phyloP scores from a whole-genome alignment of 2,113 vertebrate species.

The Phalacrocorax aristotelis region DNA sequence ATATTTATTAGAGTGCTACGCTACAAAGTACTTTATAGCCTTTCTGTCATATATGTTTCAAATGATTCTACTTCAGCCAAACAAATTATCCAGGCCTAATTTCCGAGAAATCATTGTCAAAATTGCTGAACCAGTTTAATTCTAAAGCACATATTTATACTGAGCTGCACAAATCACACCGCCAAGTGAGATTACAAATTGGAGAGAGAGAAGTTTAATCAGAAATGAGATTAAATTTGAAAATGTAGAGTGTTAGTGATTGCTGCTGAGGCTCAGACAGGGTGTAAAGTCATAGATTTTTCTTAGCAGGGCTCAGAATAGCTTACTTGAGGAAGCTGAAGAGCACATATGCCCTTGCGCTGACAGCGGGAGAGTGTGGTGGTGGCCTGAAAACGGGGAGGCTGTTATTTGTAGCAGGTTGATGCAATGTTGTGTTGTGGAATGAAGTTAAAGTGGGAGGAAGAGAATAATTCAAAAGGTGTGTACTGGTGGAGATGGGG shows the following conservation, averaged over 20 bases:
- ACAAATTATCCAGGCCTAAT: constrained; percentile 71
- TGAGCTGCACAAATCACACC: constrained; percentile 48
- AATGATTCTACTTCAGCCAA: constrained; percentile 61
- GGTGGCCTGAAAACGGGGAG: neutral
- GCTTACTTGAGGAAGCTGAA: neutral
- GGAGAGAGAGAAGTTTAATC: constrained; percentile 66
- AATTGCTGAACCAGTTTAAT: constrained; percentile 74
- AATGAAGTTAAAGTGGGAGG: neutral
- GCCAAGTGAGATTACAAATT: constrained; percentile 47
- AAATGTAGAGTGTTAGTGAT: neutral
- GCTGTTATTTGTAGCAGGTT: neutral
- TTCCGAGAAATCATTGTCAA: constrained; percentile 74
- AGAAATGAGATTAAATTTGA: constrained; percentile 66
- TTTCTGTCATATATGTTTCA: constrained; percentile 54
- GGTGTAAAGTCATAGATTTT: constrained; percentile 20
- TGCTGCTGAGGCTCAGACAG: constrained; percentile 11
- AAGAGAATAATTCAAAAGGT: neutral
- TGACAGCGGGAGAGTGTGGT: neutral
- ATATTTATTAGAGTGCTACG: neutral
- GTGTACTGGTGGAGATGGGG: neutral
- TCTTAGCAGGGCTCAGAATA: neutral
- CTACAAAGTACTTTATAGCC: neutral
- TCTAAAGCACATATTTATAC: constrained; percentile 72
- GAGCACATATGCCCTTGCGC: neutral
- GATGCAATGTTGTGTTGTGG: neutral